Conservation (phyloP, 2,113 vertebrate species). For the Indicator indicator region DNA sequence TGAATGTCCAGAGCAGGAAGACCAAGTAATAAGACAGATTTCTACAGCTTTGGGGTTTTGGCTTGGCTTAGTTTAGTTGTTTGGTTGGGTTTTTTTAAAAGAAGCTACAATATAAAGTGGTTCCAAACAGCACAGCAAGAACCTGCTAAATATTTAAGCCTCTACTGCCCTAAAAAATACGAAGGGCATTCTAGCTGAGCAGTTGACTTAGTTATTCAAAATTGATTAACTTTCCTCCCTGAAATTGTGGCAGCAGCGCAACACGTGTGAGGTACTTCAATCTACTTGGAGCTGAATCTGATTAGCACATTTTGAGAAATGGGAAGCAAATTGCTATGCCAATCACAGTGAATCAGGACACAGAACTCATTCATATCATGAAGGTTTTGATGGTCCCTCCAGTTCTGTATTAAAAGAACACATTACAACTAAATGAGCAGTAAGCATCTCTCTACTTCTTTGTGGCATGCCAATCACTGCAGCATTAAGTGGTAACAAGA, state of each 20-base stretch:
- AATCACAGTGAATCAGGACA: constrained; percentile 71
- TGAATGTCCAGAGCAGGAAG: not conserved
- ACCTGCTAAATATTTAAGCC: not conserved
- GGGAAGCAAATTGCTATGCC: constrained; percentile 75
- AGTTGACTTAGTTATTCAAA: constrained; percentile 65
- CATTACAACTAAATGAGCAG: not conserved
- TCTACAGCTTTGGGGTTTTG: not conserved
- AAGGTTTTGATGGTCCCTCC: constrained; percentile 2
- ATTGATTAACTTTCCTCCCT: constrained; percentile 71
- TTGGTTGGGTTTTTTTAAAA: not conserved
- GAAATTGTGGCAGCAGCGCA: constrained; percentile 45
- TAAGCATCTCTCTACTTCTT: not conserved
- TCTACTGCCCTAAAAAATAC: not conserved
- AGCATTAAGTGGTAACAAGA: not conserved
- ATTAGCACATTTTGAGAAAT: constrained; percentile 72
- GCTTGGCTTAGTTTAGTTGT: not conserved
- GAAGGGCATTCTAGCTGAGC: not conserved
- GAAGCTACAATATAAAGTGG: not conserved
- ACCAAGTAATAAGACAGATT: not conserved
- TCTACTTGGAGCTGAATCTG: constrained; percentile 63
- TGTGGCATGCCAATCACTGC: not conserved
- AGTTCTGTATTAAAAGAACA: constrained; percentile 30
- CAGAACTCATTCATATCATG: constrained; percentile 57
- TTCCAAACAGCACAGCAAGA: not conserved
- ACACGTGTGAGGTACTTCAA: constrained; percentile 52